Base-by-base conservation (phyloP, 2,113 vertebrate species). In the Eclectus roratus region DNA sequence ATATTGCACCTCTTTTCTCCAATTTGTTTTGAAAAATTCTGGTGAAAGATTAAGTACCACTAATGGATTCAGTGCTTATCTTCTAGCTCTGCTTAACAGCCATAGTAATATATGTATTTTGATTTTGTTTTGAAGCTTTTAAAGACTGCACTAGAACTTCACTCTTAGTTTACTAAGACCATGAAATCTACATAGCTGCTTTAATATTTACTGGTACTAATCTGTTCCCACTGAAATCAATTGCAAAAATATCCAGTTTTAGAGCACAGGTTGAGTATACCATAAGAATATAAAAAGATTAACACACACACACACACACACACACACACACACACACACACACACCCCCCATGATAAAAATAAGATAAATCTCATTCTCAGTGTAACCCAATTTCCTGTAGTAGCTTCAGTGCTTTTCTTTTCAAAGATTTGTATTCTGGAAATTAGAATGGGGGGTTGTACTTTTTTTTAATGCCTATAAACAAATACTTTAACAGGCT, bases 401-500 rank as follows among this genome's bases (percentile, higher is more conserved):
- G 37, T 60, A 69, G 31, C 9, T 69, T 88, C 66, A 68, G 29
- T 65, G 15, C 13, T 50, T 88, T 92, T 73, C 16, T 31, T 88
- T 55, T 74, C 53, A 89, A 70, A 11, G 37, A 41, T 61, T 71
- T 88, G 8, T n/a, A 47, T 16, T 37, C 7, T 82, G 29, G 27
- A 50, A 64, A 16, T 71, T 41, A 43, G 81, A 82, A 90, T 35
- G 56, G 14, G 6, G 1, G 20, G 25, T 7, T 52, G 29, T 55
- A 21, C 12, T 53, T 70, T 46, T 41, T 35, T 44, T 31, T 17
- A 71, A 53, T 69, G 17, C 15, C 29, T 14, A 60, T 37, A 80
- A 89, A 78, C 52, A 79, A 93, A 68, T 77, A 87, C 2, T 0
- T 81, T 74, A 94, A 74, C 68, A 87, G 73, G 80, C 77, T 94